A percentile compares a stretch with the other conserved stretches of the same genome.
phyloP scores from a whole-genome alignment of 2,797 vertebrate genomes.

The Rhynchonycteris naso region DNA sequence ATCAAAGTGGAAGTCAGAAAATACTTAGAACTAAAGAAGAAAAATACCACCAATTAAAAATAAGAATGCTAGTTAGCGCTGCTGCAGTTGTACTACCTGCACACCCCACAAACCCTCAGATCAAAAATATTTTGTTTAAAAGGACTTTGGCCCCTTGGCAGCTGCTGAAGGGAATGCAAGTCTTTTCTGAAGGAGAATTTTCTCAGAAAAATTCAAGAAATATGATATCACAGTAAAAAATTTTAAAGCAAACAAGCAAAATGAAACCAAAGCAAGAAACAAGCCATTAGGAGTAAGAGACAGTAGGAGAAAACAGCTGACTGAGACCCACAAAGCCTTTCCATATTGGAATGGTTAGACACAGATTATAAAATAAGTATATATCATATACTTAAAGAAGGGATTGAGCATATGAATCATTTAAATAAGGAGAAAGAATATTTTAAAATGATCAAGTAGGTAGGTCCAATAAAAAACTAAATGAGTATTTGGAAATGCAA shows the following conservation, averaged over 20 bases:
- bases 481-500: conserved; percentile 37
- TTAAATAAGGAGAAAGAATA: neutral
- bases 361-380: neutral
- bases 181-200: neutral
- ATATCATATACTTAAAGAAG: conserved; percentile 4
- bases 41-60: neutral
- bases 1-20: conserved; percentile 32
- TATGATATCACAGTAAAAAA: neutral
- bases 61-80: neutral
- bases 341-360: neutral
- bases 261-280: neutral
- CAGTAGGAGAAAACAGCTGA: neutral
- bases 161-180: neutral
- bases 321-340: neutral
- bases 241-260: conserved; percentile 4
- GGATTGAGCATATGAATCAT: neutral
- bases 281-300: neutral
- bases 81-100: neutral
- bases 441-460: neutral
- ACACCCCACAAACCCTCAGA: neutral
- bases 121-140: neutral
- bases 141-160: neutral
- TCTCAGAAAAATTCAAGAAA: neutral
- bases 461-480: neutral
- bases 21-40: neutral